Base-by-base conservation (phyloP, 2,797 vertebrate species). In the Basileuterus tristriatus region DNA sequence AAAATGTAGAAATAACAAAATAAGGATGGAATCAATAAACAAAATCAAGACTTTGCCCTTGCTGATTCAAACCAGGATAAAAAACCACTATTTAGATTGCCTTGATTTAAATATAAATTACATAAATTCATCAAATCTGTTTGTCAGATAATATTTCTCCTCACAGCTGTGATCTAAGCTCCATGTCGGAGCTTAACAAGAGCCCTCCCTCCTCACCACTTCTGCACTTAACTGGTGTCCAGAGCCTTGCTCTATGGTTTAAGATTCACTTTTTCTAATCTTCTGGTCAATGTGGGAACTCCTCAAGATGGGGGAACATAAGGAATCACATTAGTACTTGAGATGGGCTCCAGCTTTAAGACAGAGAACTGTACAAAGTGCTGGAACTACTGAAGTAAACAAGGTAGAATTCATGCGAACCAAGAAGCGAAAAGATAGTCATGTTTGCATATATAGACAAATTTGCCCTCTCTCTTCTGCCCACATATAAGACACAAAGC, bases 31-130 rank as follows among this genome's bases (percentile, higher is more conserved):
- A 64, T 39, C 34, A 63, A 53, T 22, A 74, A 93, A 80, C 9
- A 1, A 96, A 94, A 86, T 60, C 15, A 63, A 58, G 36, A 64
- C 30, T 93, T 80, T 59, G 44, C 23, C 50, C 47, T 68, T 59
- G 22, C 17, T 90, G 50, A 79, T 69, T 69, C 68, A 75, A 89
- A 65, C 15, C 6, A 23, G 16, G 85, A 76, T 46, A 60, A 83
- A 93, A 70, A 23, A 2, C 7, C 21, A 68, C 1, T 0, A 64
- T 60, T 83, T 81, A 74, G 91, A 77, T 30, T 63, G 37, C 22
- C 34, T 53, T 67, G 36, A 80, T 71, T 93, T 63, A 87, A 85
- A 89, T 58, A 89, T 19, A 88, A 83, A 63, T 47, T 2, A 90
- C 24, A 64, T 22, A 53, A 68, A 88, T 64, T 81, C 8, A 81